Evolutionary conservation across 1,140 invertebrate genomes (phyloP), one percentile per base, ranked within the genome.

Genomic region (Lethrus apterus): DNA sequence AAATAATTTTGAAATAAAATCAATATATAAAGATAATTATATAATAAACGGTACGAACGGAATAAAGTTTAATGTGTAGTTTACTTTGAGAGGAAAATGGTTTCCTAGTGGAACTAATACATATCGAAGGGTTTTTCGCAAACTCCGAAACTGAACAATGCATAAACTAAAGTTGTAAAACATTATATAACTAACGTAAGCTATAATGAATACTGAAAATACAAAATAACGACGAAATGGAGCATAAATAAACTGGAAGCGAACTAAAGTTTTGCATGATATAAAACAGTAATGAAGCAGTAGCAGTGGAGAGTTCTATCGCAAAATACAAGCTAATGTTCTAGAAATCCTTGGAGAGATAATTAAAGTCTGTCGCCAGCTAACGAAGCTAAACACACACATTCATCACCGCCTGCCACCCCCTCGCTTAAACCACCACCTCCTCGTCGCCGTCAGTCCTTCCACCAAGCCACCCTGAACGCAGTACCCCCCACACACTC

Each of bases 311-410:
- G 18, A 13, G 40, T 42, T 46, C 46, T 48, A 48, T 47, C 36
- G 46, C 51, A 44, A 52, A 52, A 51, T 52, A 52, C 50, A 49
- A 47, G 56, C 58, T 58, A 58, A 58, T 57, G 56, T 57, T 52
- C 46, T 47, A 52, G 54, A 53, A 59, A 55, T 61, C 59, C 59
- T 61, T 61, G 57, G 59, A 61, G 58, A 59, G 55, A 59, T 59
- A 61, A 61, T 61, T 61, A 61, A 57, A 61, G 59, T 59, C 57
- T 56, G 55, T 61, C 59, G 55, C 55, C 52, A 52, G 52, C 54
- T 59, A 59, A 59, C 57, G 57, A 59, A 55, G 57, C 55, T 55
- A 59, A 57, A 55, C 55, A 57, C 48, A 57, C 52, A 55, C 57
- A 59, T 58, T 58, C 54, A 58, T 58, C 57, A 58, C 51, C 41